Conservation (phyloP, 2,797 vertebrate genomes). For the Macrochelys suwanniensis region DNA sequence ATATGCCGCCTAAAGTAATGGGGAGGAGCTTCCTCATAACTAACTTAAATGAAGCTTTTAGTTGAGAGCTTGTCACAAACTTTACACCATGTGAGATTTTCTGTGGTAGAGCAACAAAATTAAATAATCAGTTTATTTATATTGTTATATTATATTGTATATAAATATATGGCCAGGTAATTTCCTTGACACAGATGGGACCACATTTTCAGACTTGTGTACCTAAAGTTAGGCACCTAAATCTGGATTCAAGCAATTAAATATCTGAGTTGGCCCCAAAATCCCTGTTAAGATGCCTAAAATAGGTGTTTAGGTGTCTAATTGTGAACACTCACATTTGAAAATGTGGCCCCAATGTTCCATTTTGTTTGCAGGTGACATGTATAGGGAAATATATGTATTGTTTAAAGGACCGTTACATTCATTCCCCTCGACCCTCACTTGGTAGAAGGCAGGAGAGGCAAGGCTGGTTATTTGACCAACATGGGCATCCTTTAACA, state of each 20-base stretch:
- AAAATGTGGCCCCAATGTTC: background rate
- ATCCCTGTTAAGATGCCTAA: background rate
- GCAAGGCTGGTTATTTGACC: no score
- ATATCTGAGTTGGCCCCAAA: background rate
- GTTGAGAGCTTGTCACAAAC: background rate
- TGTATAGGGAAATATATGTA: background rate
- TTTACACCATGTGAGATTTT: background rate
- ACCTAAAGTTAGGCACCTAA: background rate
- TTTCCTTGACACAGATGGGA: background rate
- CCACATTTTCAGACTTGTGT: background rate
- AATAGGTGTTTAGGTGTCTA: background rate
- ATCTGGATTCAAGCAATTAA: background rate
- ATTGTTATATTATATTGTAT: no score
- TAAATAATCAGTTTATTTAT: background rate
- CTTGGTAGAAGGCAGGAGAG: no score
- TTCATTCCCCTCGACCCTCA: no score
- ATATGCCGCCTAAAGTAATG: background rate
- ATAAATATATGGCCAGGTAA: background rate
- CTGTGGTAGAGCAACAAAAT: background rate
- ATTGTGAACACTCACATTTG: background rate
- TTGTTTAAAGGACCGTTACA: background rate
- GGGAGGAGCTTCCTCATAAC: background rate
- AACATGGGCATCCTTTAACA: background rate
- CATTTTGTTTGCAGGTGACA: background rate
- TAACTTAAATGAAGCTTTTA: background rate